Base-by-base conservation (phyloP, 2,888 invertebrate genomes). In the Galeopsomyia nigrocyanea region DNA sequence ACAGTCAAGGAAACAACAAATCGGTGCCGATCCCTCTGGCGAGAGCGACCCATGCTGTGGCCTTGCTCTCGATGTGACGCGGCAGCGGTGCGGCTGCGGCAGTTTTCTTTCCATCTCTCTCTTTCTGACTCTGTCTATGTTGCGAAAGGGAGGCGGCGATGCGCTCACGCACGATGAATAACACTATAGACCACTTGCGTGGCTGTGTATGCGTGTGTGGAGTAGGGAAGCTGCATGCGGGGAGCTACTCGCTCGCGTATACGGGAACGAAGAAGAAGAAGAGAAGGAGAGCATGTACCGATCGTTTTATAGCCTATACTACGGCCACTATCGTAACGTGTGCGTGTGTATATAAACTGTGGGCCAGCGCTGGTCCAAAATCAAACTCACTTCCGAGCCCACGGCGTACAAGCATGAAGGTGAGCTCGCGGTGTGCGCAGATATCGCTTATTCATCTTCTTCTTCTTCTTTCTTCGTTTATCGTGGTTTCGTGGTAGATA, bases 11-110 rank as follows among this genome's bases (percentile, higher is more conserved):
- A 39, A 39, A 39, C 10, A 39, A 39, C 39, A 10, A 39, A 9
- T 3, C 13, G 60, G 60, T 17, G 19, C 7, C 9, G 3, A 14
- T 14, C 13, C 26, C 39, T 57, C 22, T n/a, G n/a, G 47, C 17
- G 51, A 14, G 7, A 2, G 47, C 62, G 70, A 39, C 10, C 39
- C 39, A 7, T 10, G 13, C 7, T 39, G 13, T 56, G 81, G 77
- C 82, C 81, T 81, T 81, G 82, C 82, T 81, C 82, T 76, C 79
- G 79, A 79, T 82, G 81, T 80, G 80, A 80, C 77, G 60, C 68
- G 61, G 39, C 39, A 39, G 39, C 39, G 7, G 7, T 10, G 39
- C 39, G 13, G 39, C 7, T 10, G 39, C 39, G 1, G 10, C 7
- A 39, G 39, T 10, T 39, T 10, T 39, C 39, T 39, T 1, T 39